phyloP scores from a whole-genome alignment of 2,113 vertebrate species.

The Xyliphius kryptos region DNA sequence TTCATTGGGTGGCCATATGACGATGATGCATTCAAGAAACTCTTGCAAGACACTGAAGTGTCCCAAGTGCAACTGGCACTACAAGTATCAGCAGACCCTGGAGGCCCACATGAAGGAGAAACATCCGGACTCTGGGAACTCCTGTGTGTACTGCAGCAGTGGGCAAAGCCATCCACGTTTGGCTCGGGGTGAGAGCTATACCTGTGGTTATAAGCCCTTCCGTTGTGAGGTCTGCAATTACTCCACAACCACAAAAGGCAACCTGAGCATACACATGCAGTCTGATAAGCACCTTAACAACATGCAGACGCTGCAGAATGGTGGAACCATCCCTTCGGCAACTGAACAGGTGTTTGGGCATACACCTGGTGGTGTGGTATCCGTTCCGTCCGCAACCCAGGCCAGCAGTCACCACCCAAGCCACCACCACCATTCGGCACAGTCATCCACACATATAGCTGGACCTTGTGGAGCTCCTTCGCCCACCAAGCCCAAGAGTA shows the following conservation, averaged over 20 bases:
- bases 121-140: constrained; percentile 91
- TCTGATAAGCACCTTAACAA: constrained; percentile 99
- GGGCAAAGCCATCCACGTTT: constrained; percentile 94
- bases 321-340: constrained; percentile 64
- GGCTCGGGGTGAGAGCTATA: constrained; percentile 97
- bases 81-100: constrained; percentile 99
- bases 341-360: constrained; percentile 92
- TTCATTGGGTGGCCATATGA: constrained; percentile 97
- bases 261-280: constrained; percentile 99
- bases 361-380: constrained; percentile 71
- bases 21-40: constrained; percentile 99
- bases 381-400: constrained; percentile 69
- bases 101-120: constrained; percentile 99
- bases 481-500: constrained; percentile 96
- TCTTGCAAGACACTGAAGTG: constrained; percentile 99
- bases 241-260: constrained; percentile 98
- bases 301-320: constrained; percentile 98
- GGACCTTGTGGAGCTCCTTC: constrained; percentile 86
- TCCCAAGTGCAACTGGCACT: constrained; percentile 99
- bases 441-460: constrained; percentile 75
- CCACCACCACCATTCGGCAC: constrained; percentile 64
- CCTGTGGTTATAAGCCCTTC: constrained; percentile 98
- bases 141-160: constrained; percentile 87
- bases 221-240: constrained; percentile 99
- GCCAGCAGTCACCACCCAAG: constrained; percentile 67